Evolutionary conservation across 2,797 vertebrate species (phyloP), one percentile per base, ranked within the genome.

Genomic region (Macrochelys suwanniensis): DNA sequence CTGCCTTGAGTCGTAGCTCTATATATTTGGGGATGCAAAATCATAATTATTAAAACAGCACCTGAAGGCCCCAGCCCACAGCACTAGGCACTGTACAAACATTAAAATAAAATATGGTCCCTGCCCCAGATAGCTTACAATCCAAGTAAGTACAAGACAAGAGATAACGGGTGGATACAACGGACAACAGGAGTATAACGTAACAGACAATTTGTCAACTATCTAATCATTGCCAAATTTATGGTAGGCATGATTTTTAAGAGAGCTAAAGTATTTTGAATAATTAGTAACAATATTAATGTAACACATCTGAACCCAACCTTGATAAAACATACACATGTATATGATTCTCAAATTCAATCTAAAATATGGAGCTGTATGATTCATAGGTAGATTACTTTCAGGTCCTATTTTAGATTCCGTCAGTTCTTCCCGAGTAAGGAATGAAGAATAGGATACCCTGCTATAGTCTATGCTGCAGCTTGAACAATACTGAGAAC

Each of bases 1-100:
- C 68, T 4, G 80, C 4, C 42, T 56, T 51, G 7, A 0, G 5
- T 25, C 74, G 65, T 3, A 0, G 0, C 9, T 45, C n/a, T 88
- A 53, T 47, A 65, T 76, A 76, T 53, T 61, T 16, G 7, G 10
- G 12, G 19, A 9, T 28, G 65, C 57, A 28, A 16, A 31, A 74
- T 53, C 59, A 1, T 1, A 37, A 56, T 57, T 77, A 61, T 17
- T 65, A 81, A 68, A 92, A 87, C 0, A 1, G 76, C 11, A 81
- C 4, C 15, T n/a, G 19, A 16, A 93, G 92, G 84, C 1, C 2
- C 23, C 82, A 84, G 45, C 7, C n/a, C 77, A 9, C 5, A 0
- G 0, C 1, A n/a, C 1, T 1, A 1, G 1, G 4, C 5, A 3
- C 42, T 9, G 37, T 51, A 61, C 12, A 80, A 87, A 71, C 10